Evolutionary conservation across 2,888 invertebrate species (phyloP), one percentile per base, ranked within the genome.

Genomic region (Lordiphosa andalusiaca): DNA sequence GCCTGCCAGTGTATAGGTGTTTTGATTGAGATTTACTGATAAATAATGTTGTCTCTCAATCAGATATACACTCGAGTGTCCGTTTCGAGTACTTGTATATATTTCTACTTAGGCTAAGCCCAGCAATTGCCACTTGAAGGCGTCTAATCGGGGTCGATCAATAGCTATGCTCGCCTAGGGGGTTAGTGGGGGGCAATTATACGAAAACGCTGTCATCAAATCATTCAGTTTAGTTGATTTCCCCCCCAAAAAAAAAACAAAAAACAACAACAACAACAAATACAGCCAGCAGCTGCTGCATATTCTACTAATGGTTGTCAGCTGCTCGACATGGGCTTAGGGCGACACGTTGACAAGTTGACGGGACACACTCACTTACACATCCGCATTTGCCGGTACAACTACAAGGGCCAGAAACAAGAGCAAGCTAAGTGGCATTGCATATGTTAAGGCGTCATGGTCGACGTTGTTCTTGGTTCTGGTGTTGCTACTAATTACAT

Each of bases 401-500:
- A 30, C 10, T 9, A 33, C 13, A 33, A 10, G 25, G 7, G 33
- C 40, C 37, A 37, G 41, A 47, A 46, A 40, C 53, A 54, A 49
- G 19, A 7, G 49, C n/a, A 25, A 48, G 44, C 30, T 13, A 25
- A 23, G 42, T 21, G 25, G 12, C 58, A 59, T 69, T 48, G 59
- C 54, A 60, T 44, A 52, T 23, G 35, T 30, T 16, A 38, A 39
- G 21, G 41, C 35, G 35, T 44, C 44, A 44, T 44, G 44, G 44
- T 33, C 44, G 33, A 44, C 33, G 10, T 30, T 9, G 30, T 44
- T 25, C 42, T 30, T 25, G 13, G 23, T 44, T 33, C 35, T 35
- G 36, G 10, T n/a, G n/a, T n/a, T 67, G 39, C 40, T 54, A 61
- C 75, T 75, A 81, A 75, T 75, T 75, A 77, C 82, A 73, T 77